These are phyloP conservation scores for Metallyticus violacea DNA, from an alignment of 2,888 invertebrate genomes.

Conservation along the genomic window DNA sequence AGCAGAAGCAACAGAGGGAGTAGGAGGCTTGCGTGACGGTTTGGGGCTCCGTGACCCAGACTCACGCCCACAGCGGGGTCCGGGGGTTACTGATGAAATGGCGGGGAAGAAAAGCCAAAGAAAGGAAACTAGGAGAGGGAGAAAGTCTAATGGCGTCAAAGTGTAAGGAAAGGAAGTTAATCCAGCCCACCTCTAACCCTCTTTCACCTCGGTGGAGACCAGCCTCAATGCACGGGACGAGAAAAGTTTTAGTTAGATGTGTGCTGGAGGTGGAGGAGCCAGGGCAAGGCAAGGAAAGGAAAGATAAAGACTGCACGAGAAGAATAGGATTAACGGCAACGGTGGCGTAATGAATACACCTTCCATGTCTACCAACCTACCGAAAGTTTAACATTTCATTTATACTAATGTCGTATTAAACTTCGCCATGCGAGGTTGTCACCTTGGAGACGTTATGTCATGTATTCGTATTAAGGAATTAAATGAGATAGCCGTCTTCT, in stretches of 20 bases:
- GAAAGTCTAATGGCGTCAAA: background rate
- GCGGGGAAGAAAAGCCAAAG: background rate
- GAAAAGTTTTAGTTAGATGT: constrained; percentile 1
- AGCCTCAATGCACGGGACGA: background rate
- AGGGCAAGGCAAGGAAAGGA: background rate
- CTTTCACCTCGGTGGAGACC: no score
- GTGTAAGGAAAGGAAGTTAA: background rate
- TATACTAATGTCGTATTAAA: background rate
- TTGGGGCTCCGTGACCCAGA: background rate
- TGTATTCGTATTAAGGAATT: background rate
- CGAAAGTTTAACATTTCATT: background rate
- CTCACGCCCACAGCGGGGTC: background rate
- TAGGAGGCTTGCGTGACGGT: background rate
- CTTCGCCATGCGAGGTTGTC: background rate
- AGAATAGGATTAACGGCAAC: background rate
- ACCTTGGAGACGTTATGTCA: background rate
- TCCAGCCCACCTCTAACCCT: no score
- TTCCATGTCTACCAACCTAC: no score
- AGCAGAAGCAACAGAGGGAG: no score
- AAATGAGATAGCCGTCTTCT: background rate
- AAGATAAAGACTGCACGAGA: background rate
- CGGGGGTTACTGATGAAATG: background rate
- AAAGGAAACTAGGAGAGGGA: no score
- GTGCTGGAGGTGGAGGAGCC: background rate
- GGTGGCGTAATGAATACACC: background rate